Evolutionary conservation across 2,113 vertebrate genomes (phyloP).

Genomic region (Microcebus murinus): DNA sequence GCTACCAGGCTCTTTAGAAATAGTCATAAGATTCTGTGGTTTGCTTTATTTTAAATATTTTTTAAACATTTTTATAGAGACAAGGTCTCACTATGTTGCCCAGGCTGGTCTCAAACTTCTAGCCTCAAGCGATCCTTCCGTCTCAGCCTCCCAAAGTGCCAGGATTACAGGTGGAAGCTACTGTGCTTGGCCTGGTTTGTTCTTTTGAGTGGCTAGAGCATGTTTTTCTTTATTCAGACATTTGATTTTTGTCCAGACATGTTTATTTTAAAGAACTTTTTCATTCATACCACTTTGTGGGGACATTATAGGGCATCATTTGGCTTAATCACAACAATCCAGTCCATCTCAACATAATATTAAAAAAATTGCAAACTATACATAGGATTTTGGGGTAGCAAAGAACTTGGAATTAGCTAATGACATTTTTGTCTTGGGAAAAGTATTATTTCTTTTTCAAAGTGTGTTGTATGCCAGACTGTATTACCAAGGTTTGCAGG

Average conservation of each 20-base stretch:
- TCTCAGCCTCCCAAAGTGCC: too few species aligned
- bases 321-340: not conserved
- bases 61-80: too few species aligned
- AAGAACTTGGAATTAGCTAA: not conserved
- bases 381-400: not conserved
- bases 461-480: conserved; percentile 16
- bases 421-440: conserved; percentile 25
- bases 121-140: too few species aligned
- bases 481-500: not conserved
- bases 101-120: too few species aligned
- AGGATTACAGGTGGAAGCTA: too few species aligned
- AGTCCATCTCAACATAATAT: not conserved
- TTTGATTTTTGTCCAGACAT: not conserved
- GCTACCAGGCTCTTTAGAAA: not conserved
- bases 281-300: not conserved
- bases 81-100: too few species aligned
- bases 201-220: not conserved
- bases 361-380: not conserved
- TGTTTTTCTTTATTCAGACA: conserved; percentile 27
- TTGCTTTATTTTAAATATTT: not conserved
- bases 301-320: not conserved
- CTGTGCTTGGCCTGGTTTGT: not conserved
- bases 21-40: not conserved
- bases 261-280: conserved; percentile 28
- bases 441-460: conserved; percentile 36